Evolutionary conservation across 2,113 vertebrate genomes (phyloP).

Genomic region (Nerophis ophidion): DNA sequence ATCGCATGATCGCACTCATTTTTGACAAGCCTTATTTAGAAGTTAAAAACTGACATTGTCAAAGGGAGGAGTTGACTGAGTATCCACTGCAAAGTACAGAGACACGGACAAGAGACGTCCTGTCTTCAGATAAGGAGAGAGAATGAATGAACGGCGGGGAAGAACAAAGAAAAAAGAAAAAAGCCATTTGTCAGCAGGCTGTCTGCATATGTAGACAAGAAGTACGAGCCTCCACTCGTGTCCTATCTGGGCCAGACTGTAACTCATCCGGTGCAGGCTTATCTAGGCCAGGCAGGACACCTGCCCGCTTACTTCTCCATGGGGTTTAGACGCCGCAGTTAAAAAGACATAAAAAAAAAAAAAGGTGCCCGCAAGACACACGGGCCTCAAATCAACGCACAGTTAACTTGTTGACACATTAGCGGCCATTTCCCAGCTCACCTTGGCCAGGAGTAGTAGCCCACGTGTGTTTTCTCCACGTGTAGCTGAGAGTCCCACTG

Average conservation of each 20-base stretch:
- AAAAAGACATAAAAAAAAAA: conserved; percentile 27
- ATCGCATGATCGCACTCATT: too few relatives aligned
- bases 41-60: too few relatives aligned
- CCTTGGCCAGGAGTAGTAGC: conserved; percentile 92
- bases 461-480: conserved; percentile 96
- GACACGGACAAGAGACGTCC: conserved; percentile 41
- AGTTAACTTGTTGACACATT: conserved; percentile 3
- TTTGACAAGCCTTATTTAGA: too few relatives aligned
- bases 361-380: conserved; percentile 26
- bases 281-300: conserved; percentile 52
- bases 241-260: conserved; percentile 59
- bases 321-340: conserved; percentile 23
- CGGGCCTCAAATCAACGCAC: conserved; percentile 31
- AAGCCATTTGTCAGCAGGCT: conserved; percentile 65
- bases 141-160: conserved; percentile 53
- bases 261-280: conserved; percentile 53
- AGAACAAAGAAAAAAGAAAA: conserved; percentile 63
- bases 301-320: conserved; percentile 36
- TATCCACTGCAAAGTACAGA: conserved; percentile 25
- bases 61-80: neutral
- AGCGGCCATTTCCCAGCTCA: conserved; percentile 41
- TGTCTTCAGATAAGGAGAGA: conserved; percentile 50
- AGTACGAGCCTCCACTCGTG: conserved; percentile 27
- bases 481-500: conserved; percentile 81
- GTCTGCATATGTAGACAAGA: conserved; percentile 6